phyloP scores from a whole-genome alignment of 2,888 invertebrate genomes.

The Oligia fasciuncula region DNA sequence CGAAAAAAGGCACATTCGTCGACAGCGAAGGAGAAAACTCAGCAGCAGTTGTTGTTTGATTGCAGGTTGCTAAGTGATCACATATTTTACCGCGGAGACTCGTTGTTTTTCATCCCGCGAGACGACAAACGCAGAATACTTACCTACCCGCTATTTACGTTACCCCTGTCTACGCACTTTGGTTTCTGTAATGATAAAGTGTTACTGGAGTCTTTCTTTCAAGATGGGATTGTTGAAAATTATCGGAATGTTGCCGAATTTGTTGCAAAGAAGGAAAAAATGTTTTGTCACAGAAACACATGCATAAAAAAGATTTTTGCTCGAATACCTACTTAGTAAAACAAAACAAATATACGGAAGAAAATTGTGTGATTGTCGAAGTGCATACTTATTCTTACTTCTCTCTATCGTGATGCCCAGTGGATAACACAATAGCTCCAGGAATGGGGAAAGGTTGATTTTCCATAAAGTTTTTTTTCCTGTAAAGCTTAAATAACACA shows the following conservation, averaged over 20 bases:
- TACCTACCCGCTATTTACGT: slow-evolving; percentile 61
- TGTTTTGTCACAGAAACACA: background rate
- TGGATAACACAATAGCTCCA: background rate
- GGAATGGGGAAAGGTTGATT: background rate
- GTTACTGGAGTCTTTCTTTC: slow-evolving; percentile 23
- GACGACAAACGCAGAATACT: slow-evolving; percentile 68
- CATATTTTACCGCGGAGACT: slow-evolving; percentile 85
- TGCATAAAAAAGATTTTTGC: background rate
- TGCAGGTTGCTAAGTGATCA: slow-evolving; percentile 89
- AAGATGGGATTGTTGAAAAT: slow-evolving; percentile 6
- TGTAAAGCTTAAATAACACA: background rate
- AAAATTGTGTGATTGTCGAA: background rate
- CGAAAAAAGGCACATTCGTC: slow-evolving; percentile 69
- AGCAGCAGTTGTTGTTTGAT: slow-evolving; percentile 84
- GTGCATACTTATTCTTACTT: background rate
- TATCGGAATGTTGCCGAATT: background rate
- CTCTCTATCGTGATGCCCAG: background rate
- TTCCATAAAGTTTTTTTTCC: background rate
- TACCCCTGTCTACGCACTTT: slow-evolving; percentile 63
- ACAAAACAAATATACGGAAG: background rate
- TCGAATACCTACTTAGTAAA: background rate
- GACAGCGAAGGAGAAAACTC: slow-evolving; percentile 80
- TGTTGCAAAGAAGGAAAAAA: background rate
- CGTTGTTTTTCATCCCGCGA: slow-evolving; percentile 81
- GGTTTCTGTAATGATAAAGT: slow-evolving; percentile 59